Base-by-base conservation (phyloP, 2,797 vertebrate species). In the Cuniculus paca region DNA sequence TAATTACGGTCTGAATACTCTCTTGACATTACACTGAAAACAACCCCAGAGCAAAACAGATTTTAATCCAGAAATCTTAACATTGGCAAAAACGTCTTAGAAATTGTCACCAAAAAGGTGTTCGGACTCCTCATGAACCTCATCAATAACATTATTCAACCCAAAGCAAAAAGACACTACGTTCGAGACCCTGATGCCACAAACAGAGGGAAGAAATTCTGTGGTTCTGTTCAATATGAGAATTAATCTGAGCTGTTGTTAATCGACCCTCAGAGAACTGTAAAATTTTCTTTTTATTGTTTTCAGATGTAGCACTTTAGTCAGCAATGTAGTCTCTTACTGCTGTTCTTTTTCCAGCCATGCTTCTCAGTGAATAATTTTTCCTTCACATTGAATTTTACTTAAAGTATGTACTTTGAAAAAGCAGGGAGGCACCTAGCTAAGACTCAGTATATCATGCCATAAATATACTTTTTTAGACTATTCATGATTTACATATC, bases 51-150 rank as follows among this genome's bases (percentile, higher is more conserved):
- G 60, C 36, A 90, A 96, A 94, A 88, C 70, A 83, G 39, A 89
- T 79, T 91, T 90, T 94, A 93, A 90, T 94, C 77, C 93, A 96
- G 81, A 91, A 54, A 68, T 88, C 65, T 95, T 95, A 90, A 94
- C 92, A 52, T 58, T 91, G 90, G 34, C 3, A 74, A 94, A 83
- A 68, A 63, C 20, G 72, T 87, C 80, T 78, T 84, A 93, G 77
- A 36, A 95, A 91, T 90, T 90, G 34, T 93, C 72, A 96, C 61
- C 6, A 22, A 89, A 39, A 88, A 50, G 6, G 58, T 12, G 10
- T 5, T 12, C 56, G 26, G 5, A 24, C 14, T 61, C 13, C 48
- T 28, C 42, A 1, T 20, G 2, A 31, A 0, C 84, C 9, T 91
- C n/a, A 0, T 16, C 24, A 22, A 12, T 2, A 39, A n/a, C 22